Base-by-base conservation (phyloP, 2,113 vertebrate genomes). In the Chascanopsetta lugubris region DNA sequence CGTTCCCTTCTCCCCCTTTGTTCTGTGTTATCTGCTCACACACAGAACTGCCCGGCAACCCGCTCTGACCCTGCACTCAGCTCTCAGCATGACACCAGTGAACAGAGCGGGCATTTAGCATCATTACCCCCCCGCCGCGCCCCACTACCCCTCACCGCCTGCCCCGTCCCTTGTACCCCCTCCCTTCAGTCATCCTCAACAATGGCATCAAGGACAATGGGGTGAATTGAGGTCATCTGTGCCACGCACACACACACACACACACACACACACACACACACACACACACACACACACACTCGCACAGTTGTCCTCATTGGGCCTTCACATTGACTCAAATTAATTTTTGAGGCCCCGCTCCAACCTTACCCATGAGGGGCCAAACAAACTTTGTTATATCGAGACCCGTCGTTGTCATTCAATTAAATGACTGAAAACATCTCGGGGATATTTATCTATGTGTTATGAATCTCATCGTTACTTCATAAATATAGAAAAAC, bases 81-180 rank as follows among this genome's bases (percentile, higher is more conserved):
- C 72, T 85, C 86, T 73, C 84, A 86, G 87, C 85, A 81, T 90
- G 88, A 86, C 87, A 90, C 90, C 86, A 64, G 18, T 1, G 63
- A 90, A 93, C 91, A 93, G 88, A 89, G 86, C 61, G 5, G 17
- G 59, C 87, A 91, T 92, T 93, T 91, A 90, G 79, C 76, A 70
- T 50, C 64, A 47, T 57, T 38, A 9, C 61, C 40, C 48, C 71
- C 56, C 78, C 62, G 38, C 42, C 56, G n/a, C n/a, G n/a, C n/a
- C n/a, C n/a, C n/a, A n/a, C n/a, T n/a, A n/a, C n/a, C n/a, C n/a
- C n/a, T n/a, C n/a, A n/a, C n/a, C n/a, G n/a, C n/a, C n/a, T n/a
- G n/a, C 32, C 58, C 32, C 56, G 30, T 26, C 56, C 61, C 38
- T 49, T 61, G 49, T 22, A 36, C n/a, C 38, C 42, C 32, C 63